A percentile compares a stretch with the other conserved stretches of the same genome.
phyloP scores from a whole-genome alignment of 2,113 vertebrate species.

The Scatophagus argus region DNA sequence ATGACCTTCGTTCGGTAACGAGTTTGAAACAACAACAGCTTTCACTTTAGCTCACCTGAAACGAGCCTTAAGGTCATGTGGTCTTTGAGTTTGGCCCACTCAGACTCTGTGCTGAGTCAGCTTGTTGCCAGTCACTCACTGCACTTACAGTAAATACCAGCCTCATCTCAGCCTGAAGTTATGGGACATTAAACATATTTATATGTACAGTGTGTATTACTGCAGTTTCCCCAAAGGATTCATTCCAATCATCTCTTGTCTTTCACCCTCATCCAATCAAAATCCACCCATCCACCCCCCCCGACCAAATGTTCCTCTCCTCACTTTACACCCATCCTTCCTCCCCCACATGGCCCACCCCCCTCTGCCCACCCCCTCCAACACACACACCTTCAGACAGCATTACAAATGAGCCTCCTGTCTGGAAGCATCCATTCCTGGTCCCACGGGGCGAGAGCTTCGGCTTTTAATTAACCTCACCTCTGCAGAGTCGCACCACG shows the following conservation, averaged over 20 bases:
- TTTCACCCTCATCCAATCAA: background rate
- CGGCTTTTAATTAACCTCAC: slow-evolving; percentile 48
- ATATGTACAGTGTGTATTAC: background rate
- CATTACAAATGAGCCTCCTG: slow-evolving; percentile 41
- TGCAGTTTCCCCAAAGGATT: background rate
- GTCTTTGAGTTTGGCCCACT: no score
- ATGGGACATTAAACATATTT: background rate
- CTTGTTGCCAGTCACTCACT: no score
- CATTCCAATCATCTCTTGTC: background rate
- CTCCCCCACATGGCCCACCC: background rate
- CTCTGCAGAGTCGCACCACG: slow-evolving; percentile 31
- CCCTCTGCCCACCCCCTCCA: background rate
- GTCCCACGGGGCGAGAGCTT: slow-evolving; percentile 17
- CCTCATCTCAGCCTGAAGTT: no score
- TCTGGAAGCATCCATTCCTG: slow-evolving; percentile 16
- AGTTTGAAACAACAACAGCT: no score
- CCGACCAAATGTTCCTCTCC: background rate
- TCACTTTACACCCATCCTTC: background rate
- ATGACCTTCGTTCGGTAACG: no score
- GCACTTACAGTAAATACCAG: no score
- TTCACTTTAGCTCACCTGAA: no score
- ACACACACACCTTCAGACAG: background rate
- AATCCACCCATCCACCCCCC: background rate
- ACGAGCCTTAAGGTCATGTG: no score
- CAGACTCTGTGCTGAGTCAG: no score